Evolutionary conservation across 2,888 invertebrate species (phyloP).

Genomic region (Hirtodrosophila confusa): DNA sequence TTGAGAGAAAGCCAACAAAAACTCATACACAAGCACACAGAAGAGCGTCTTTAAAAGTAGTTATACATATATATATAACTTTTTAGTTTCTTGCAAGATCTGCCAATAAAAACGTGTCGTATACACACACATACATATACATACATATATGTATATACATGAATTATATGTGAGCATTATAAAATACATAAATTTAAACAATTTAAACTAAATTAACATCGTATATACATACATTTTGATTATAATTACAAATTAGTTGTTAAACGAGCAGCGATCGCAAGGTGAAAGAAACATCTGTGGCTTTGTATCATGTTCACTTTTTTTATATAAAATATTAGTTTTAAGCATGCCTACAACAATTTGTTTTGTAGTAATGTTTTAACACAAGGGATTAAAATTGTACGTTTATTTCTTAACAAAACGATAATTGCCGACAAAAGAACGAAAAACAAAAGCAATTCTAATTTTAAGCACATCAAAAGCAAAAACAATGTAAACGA

Average conservation of each 20-base stretch:
- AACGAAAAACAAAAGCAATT: constrained; percentile 20
- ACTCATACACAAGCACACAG: constrained; percentile 11
- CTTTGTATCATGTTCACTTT: constrained; percentile 10
- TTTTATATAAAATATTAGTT: constrained; percentile 23
- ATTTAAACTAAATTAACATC: constrained; percentile 10
- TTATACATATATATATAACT: too few relatives aligned
- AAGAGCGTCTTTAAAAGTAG: constrained; percentile 28
- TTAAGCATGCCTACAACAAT: constrained; percentile 41
- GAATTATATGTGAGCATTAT: constrained; percentile 59
- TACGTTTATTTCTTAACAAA: constrained; percentile 63
- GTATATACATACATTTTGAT: constrained; percentile 19
- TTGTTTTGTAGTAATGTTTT: constrained; percentile 58
- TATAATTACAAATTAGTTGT: constrained; percentile 64
- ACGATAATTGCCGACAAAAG: constrained; percentile 10
- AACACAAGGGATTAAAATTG: constrained; percentile 81
- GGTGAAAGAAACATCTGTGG: constrained; percentile 12
- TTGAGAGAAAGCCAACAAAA: not conserved
- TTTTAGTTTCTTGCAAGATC: constrained; percentile 40
- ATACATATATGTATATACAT: constrained; percentile 1
- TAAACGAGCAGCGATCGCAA: constrained; percentile 17
- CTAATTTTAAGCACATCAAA: constrained; percentile 47
- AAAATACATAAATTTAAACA: constrained; percentile 58
- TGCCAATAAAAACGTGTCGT: constrained; percentile 51
- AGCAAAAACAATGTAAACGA: constrained; percentile 50
- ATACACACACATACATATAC: constrained; percentile 21